phyloP scores from a whole-genome alignment of 1,140 invertebrate genomes.

The Zaprionus capensis region DNA sequence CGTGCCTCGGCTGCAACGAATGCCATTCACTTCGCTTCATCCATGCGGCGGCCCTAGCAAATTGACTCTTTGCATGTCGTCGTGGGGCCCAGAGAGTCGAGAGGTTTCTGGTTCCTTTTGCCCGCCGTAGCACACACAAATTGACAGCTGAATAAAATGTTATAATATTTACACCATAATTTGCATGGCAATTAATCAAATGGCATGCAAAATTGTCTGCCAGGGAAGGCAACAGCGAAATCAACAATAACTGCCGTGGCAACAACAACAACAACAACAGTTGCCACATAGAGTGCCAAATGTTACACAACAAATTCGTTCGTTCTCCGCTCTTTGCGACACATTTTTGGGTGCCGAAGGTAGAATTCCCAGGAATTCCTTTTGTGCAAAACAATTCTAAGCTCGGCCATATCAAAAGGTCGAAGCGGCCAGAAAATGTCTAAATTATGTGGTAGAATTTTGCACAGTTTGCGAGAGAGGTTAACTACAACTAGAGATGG shows the following conservation, averaged over 20 bases:
- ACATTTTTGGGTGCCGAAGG: constrained; percentile 50
- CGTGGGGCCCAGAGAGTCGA: constrained; percentile 56
- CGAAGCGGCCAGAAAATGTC: constrained; percentile 66
- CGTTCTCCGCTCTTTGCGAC: constrained; percentile 53
- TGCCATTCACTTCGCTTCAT: constrained; percentile 82
- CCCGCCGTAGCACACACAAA: constrained; percentile 51
- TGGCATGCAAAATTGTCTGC: constrained; percentile 77
- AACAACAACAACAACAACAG: constrained; percentile 13
- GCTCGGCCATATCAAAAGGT: constrained; percentile 59
- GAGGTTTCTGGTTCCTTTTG: constrained; percentile 48
- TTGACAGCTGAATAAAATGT: constrained; percentile 83
- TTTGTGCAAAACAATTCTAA: constrained; percentile 32
- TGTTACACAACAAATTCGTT: constrained; percentile 37
- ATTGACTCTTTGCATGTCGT: constrained; percentile 81
- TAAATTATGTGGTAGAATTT: constrained; percentile 65
- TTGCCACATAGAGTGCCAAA: constrained; percentile 26
- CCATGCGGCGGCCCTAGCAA: constrained; percentile 58
- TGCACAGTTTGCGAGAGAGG: constrained; percentile 54
- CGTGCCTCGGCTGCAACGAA: constrained; percentile 74
- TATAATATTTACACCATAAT: constrained; percentile 83
- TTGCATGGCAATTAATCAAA: constrained; percentile 83
- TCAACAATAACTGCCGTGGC: too few species aligned
- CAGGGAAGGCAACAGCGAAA: constrained; percentile 28
- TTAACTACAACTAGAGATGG: constrained; percentile 22
- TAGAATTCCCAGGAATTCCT: constrained; percentile 40